These are phyloP conservation scores for Drosophila ironensis DNA, from an alignment of 1,140 invertebrate genomes.

Conservation along the genomic window DNA sequence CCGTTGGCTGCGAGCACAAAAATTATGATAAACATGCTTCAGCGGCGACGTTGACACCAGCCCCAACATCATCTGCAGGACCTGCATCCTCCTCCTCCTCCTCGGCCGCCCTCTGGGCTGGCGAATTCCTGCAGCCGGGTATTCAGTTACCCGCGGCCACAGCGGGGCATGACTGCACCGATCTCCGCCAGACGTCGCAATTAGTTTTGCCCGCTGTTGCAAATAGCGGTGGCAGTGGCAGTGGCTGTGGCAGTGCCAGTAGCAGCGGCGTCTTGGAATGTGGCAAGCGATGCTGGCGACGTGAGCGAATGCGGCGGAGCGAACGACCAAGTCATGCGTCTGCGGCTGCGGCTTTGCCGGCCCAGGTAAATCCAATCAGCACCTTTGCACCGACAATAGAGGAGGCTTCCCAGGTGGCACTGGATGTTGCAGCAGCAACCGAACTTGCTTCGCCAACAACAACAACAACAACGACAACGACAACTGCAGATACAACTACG, in stretches of 20 bases:
- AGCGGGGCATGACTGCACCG: conserved; percentile 53
- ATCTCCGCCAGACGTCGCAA: conserved; percentile 71
- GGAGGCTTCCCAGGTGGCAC: too few species aligned
- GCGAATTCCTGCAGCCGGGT: conserved; percentile 64
- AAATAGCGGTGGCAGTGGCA: conserved; percentile 17
- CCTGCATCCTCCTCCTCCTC: conserved; percentile 1
- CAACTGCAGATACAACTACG: conserved; percentile 14
- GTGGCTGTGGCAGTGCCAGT: too few species aligned
- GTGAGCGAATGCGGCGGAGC: conserved; percentile 62
- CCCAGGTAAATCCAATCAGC: conserved; percentile 56
- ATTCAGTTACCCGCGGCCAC: conserved; percentile 49
- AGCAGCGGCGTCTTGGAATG: conserved; percentile 45
- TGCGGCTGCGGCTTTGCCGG: conserved; percentile 36
- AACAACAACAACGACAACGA: conserved; percentile 47
- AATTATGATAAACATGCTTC: conserved; percentile 79
- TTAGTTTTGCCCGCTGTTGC: conserved; percentile 79
- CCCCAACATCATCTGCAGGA: conserved; percentile 17
- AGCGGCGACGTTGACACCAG: conserved; percentile 50
- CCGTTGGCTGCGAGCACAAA: conserved; percentile 62
- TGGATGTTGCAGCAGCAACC: conserved; percentile 11
- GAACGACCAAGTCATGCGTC: conserved; percentile 70
- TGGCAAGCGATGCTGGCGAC: conserved; percentile 63
- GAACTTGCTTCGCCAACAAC: conserved; percentile 7
- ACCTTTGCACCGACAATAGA: conserved; percentile 21
- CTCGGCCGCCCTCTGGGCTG: conserved; percentile 1